These are phyloP conservation scores for Pseudomyrmex pallidus DNA, from an alignment of 1,140 invertebrate genomes.

Conservation along the genomic window DNA sequence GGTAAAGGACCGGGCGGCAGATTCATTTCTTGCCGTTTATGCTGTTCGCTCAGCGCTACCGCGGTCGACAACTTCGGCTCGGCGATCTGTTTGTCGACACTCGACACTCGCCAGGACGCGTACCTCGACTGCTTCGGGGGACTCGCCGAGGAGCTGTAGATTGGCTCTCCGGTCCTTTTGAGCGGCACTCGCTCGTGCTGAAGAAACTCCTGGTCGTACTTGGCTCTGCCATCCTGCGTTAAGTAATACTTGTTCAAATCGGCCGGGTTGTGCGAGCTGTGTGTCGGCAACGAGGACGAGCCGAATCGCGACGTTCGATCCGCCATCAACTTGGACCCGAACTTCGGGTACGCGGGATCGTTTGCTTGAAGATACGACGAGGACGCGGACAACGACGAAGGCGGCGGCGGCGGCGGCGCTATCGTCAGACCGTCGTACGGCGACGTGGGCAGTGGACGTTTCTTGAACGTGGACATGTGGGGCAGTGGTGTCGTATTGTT, in stretches of 20 bases:
- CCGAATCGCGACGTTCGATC: constrained; percentile 55
- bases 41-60: constrained; percentile 73
- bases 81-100: constrained; percentile 86
- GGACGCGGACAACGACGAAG: constrained; percentile 54
- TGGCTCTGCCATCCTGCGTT: constrained; percentile 57
- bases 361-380: constrained; percentile 72
- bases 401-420: constrained; percentile 62
- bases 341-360: constrained; percentile 68
- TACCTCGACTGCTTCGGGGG: constrained; percentile 84
- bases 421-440: constrained; percentile 69
- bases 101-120: constrained; percentile 84
- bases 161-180: constrained; percentile 80
- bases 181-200: constrained; percentile 61
- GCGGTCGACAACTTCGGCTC: constrained; percentile 84
- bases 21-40: constrained; percentile 78
- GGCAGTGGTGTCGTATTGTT: constrained; percentile 75
- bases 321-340: constrained; percentile 66
- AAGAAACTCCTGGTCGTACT: constrained; percentile 49
- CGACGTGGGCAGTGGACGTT: constrained; percentile 79
- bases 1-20: constrained; percentile 67
- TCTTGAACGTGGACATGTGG: constrained; percentile 83
- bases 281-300: constrained; percentile 65
- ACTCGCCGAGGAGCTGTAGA: constrained; percentile 66
- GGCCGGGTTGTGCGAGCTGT: constrained; percentile 71
- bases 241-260: constrained; percentile 79